Conservation (phyloP, 2,888 invertebrate genomes). For the Limulus polyphemus region DNA sequence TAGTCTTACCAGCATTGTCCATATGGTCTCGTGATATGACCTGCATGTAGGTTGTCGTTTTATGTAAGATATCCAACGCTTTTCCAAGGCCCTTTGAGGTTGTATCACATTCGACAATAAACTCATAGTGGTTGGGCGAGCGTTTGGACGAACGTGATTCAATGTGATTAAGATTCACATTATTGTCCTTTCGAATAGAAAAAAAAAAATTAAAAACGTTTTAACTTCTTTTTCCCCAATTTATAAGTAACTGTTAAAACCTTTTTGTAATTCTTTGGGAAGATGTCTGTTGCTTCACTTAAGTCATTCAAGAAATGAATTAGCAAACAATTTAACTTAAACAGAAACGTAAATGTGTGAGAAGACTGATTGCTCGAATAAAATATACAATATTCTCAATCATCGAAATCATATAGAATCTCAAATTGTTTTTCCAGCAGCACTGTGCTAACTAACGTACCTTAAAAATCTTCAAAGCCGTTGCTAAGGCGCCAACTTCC, state of each 20-base stretch:
- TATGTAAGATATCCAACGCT: constrained; percentile 54
- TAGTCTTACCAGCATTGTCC: constrained; percentile 48
- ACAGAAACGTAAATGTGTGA: too few species aligned
- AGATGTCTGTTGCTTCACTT: too few species aligned
- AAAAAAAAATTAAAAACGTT: too few species aligned
- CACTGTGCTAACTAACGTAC: constrained; percentile 37
- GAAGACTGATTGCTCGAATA: neutral
- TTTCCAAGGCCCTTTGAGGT: constrained; percentile 53
- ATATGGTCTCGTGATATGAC: constrained; percentile 69
- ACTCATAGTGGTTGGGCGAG: constrained; percentile 65
- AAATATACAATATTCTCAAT: neutral
- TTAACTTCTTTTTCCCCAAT: too few species aligned
- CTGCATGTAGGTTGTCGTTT: constrained; percentile 62
- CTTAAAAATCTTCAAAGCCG: constrained; percentile 76
- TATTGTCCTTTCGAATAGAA: constrained; percentile 32
- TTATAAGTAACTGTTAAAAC: too few species aligned
- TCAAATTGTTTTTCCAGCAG: neutral
- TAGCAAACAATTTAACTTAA: too few species aligned
- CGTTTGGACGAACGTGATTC: constrained; percentile 82
- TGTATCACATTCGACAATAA: constrained; percentile 81
- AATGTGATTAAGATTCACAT: constrained; percentile 76
- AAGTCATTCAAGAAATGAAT: too few species aligned
- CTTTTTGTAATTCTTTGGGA: too few species aligned
- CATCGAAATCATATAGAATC: neutral
- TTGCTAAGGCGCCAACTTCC: constrained; percentile 75